Evolutionary conservation across 1,140 invertebrate species (phyloP).

Genomic region (Oppia nitens): DNA sequence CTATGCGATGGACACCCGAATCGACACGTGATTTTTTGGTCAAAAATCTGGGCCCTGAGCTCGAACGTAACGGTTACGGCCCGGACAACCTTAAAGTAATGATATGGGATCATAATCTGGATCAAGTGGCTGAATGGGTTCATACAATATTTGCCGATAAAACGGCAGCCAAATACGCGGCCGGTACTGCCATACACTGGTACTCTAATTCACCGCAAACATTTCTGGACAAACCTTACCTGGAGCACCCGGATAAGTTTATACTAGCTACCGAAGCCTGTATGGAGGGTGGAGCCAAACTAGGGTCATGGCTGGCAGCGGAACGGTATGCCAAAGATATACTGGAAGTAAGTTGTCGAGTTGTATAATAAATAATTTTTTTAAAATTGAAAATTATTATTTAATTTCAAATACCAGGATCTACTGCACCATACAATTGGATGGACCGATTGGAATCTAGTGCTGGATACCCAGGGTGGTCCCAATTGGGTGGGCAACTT

Average conservation of each 20-base stretch:
- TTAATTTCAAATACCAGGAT: too few species aligned
- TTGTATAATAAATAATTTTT: background rate
- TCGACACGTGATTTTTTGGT: slow-evolving; percentile 27
- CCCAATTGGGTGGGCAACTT: slow-evolving; percentile 52
- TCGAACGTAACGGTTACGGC: slow-evolving; percentile 19
- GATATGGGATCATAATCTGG: too few species aligned
- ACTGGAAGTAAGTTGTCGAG: slow-evolving; percentile 13
- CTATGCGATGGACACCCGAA: slow-evolving; percentile 30
- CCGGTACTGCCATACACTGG: too few species aligned
- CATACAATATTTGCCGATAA: slow-evolving; percentile 24
- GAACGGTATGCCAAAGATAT: slow-evolving; percentile 17
- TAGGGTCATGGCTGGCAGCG: slow-evolving; percentile 13
- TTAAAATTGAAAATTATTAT: slow-evolving; percentile 1
- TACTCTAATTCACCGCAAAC: slow-evolving; percentile 28
- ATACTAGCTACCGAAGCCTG: slow-evolving; percentile 61
- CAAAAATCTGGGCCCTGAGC: slow-evolving; percentile 25
- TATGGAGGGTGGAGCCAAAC: slow-evolving; percentile 31
- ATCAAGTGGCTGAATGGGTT: too few species aligned
- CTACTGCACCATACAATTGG: slow-evolving; percentile 29
- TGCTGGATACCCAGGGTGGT: slow-evolving; percentile 31
- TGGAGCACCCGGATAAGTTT: slow-evolving; percentile 46
- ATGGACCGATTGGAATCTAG: slow-evolving; percentile 37
- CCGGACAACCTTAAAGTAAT: too few species aligned
- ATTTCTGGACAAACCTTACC: slow-evolving; percentile 37
- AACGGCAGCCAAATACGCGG: slow-evolving; percentile 15